Base-by-base conservation (phyloP, 2,888 invertebrate genomes). In the Euplexia lucipara region DNA sequence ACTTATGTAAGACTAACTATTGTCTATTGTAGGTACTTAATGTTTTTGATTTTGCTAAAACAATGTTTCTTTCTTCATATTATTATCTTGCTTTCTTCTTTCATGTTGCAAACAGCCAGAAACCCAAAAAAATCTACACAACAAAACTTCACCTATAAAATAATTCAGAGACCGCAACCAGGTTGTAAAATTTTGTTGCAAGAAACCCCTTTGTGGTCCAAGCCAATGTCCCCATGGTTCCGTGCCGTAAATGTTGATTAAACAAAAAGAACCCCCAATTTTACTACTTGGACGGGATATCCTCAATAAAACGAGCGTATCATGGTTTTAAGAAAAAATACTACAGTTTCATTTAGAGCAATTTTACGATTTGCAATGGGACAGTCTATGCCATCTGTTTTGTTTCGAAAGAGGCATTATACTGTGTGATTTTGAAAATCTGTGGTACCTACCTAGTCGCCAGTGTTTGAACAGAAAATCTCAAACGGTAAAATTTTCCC, bases 151-250 rank as follows among this genome's bases (percentile, higher is more conserved):
- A 42, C 26, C 75, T 41, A 71, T 75, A 75, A 75, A 71, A 71
- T 71, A 75, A 75, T 75, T 75, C 76, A 61, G 45, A 18, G 44
- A 54, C 71, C 70, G 35, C 70, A 51, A 60, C 44, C 61, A 70
- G 70, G 70, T 70, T 75, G 75, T 71, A 56, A 71, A 71, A 75
- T 70, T 70, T 69, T 70, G 76, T 75, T 62, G 62, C 62, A 75
- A 70, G 71, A 39, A 75, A 71, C 54, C 71, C 71, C 76, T 71
- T 75, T 56, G 76, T 70, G 70, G 71, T 52, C 75, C 30, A 75
- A 56, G 54, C 51, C 70, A 47, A 56, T 75, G 76, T 71, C 71
- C 75, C 62, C 62, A 62, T 71, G 71, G 71, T 71, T 70, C 37
- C 26, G 59, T 39, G 41, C 75, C 52, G 37, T 71, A 70, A 71